Evolutionary conservation across 1,140 invertebrate species (phyloP), one percentile per base, ranked within the genome.

Genomic region (Mercenaria mercenaria): DNA sequence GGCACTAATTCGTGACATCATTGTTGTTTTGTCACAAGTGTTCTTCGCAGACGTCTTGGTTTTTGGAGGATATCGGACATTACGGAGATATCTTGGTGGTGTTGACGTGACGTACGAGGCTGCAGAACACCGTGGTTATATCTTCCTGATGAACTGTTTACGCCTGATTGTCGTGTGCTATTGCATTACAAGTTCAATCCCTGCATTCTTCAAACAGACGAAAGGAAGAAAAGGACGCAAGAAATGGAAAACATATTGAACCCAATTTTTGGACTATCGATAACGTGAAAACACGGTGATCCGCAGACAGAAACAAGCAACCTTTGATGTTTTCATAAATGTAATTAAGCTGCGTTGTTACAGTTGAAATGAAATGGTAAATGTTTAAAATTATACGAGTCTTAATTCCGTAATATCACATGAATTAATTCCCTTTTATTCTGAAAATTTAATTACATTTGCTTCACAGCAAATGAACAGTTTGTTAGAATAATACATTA

Each of bases 61-160:
- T 34, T 86, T 86, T 32, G 67, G 83, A 56, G n/a, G 72, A 41
- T 86, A 86, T 41, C 61, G 81, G 23, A 29, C 37, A 72, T 72
- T 84, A 56, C 81, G 64, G 3, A 67, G 39, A 29, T 47, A 43
- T 83, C 26, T 29, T 3, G 29, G 77, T 1, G 50, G 56, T 23
- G 26, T 26, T 3, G 77, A 80, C 10, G 50, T 61, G 1, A 37
- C 43, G 26, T 80, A 52, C 20, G 77, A 80, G 0, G 4, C 18
- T 18, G 2, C 56, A 26, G 50, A 80, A 20, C 77, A 80, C 39
- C 77, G 50, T 34, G 77, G 43, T 15, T 80, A 59, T 34, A 39
- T 80, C 10, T 80, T 80, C 29, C 1, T 59, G n/a, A 59, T 80
- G 77, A 80, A 80, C n/a, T 61, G 47, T 34, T 26, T 61, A 29